phyloP scores from a whole-genome alignment of 2,113 vertebrate species.

The Neotoma lepida region DNA sequence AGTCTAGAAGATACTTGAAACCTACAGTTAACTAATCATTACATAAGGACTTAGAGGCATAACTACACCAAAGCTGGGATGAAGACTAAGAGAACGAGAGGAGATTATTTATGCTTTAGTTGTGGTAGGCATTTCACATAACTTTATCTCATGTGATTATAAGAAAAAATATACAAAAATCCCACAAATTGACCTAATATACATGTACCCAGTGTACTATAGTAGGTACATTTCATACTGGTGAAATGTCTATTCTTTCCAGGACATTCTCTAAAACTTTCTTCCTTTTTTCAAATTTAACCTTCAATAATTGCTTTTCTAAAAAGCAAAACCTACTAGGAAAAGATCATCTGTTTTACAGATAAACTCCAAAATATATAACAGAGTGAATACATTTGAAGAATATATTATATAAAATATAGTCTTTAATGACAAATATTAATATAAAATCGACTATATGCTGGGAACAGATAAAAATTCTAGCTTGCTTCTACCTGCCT shows the following conservation, averaged over 20 bases:
- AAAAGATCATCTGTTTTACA: neutral
- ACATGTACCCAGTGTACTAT: neutral
- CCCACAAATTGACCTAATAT: slow-evolving; percentile 32
- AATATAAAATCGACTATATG: slow-evolving; percentile 48
- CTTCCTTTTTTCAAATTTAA: slow-evolving; percentile 46
- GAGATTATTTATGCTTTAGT: neutral
- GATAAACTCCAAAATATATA: slow-evolving; percentile 52
- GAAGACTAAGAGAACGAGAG: neutral
- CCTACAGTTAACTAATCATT: neutral
- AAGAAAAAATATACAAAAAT: neutral
- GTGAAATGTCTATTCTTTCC: neutral
- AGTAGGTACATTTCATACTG: neutral
- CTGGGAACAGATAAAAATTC: slow-evolving; percentile 44
- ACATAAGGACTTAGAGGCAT: neutral
- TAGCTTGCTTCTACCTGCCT: slow-evolving; percentile 2
- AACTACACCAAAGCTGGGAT: neutral
- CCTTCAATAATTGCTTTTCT: slow-evolving; percentile 26
- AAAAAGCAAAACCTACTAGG: neutral
- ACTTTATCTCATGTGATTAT: slow-evolving; percentile 3
- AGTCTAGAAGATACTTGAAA: neutral
- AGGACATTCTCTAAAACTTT: slow-evolving; percentile 9
- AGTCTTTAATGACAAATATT: slow-evolving; percentile 42
- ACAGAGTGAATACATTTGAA: slow-evolving; percentile 35
- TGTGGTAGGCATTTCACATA: neutral
- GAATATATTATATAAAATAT: slow-evolving; percentile 8